Evolutionary conservation across 2,113 vertebrate species (phyloP).

Genomic region (Corydoras sp.): DNA sequence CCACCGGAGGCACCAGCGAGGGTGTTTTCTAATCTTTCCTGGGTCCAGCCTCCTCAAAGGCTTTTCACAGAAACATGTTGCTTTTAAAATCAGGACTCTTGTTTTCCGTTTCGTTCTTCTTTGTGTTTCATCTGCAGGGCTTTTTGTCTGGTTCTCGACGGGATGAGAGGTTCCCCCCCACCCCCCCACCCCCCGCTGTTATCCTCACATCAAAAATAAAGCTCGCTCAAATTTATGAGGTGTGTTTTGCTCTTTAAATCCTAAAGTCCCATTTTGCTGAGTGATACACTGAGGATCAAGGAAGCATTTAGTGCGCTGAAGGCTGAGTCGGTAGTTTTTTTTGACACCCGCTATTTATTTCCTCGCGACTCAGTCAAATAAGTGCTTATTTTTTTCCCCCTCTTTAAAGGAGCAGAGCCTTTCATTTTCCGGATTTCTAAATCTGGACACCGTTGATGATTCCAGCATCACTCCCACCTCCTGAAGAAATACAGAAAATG

Average conservation of each 20-base stretch:
- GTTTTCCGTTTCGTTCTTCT: background rate
- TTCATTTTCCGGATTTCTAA: background rate
- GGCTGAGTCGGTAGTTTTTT: background rate
- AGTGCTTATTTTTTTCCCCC: background rate
- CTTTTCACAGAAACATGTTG: conserved; percentile 5
- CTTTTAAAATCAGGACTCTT: conserved; percentile 1
- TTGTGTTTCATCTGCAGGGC: background rate
- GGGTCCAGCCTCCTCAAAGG: background rate
- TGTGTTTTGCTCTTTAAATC: conserved; percentile 2
- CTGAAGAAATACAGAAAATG: no score
- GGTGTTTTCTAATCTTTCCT: background rate
- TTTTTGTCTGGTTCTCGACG: background rate
- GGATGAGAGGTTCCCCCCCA: no score
- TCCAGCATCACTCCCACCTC: no score
- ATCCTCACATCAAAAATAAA: background rate
- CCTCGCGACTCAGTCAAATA: background rate
- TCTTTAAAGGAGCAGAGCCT: background rate
- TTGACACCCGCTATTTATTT: background rate
- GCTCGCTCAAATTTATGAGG: background rate
- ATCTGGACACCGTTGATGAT: background rate
- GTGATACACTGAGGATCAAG: background rate
- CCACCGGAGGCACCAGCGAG: conserved; percentile 9
- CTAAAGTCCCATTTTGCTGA: conserved; percentile 13
- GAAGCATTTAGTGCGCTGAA: conserved; percentile 6
- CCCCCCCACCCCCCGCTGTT: no score